phyloP scores from a whole-genome alignment of 2,888 invertebrate species.

The Atethmia centrago region DNA sequence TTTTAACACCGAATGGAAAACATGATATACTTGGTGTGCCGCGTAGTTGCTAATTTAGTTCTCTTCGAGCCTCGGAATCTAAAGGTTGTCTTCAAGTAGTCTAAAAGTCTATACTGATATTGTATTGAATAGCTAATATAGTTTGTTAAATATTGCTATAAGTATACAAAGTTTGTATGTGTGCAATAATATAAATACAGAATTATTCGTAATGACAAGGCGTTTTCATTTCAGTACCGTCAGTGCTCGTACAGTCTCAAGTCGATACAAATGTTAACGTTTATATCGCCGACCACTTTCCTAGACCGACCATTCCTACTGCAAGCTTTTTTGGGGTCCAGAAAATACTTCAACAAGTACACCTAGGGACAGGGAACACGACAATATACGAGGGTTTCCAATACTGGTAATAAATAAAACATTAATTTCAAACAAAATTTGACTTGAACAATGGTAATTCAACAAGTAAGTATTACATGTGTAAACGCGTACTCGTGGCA shows the following conservation, averaged over 20 bases:
- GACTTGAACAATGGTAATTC: conserved; percentile 80
- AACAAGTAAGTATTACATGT: conserved; percentile 83
- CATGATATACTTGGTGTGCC: no score
- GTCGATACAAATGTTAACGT: conserved; percentile 60
- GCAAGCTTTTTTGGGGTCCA: conserved; percentile 45
- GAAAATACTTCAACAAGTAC: conserved; percentile 60
- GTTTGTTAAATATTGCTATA: no score
- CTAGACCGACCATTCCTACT: conserved; percentile 39
- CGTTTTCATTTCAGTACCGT: no score
- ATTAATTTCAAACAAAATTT: conserved; percentile 71
- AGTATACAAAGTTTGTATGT: no score
- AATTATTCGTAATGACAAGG: no score
- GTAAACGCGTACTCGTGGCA: conserved; percentile 78
- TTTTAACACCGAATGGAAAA: no score
- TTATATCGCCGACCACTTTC: conserved; percentile 55
- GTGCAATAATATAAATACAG: no score
- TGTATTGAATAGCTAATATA: no score
- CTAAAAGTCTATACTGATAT: no score
- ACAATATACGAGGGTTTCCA: conserved; percentile 62
- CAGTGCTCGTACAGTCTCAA: conserved; percentile 45
- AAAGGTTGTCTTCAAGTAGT: no score
- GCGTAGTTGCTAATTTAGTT: no score
- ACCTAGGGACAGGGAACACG: conserved; percentile 55
- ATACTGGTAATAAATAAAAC: conserved; percentile 66
- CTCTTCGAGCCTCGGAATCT: no score